Evolutionary conservation across 2,797 vertebrate species (phyloP), one percentile per base, ranked within the genome.

Genomic region (Iguana delicatissima): DNA sequence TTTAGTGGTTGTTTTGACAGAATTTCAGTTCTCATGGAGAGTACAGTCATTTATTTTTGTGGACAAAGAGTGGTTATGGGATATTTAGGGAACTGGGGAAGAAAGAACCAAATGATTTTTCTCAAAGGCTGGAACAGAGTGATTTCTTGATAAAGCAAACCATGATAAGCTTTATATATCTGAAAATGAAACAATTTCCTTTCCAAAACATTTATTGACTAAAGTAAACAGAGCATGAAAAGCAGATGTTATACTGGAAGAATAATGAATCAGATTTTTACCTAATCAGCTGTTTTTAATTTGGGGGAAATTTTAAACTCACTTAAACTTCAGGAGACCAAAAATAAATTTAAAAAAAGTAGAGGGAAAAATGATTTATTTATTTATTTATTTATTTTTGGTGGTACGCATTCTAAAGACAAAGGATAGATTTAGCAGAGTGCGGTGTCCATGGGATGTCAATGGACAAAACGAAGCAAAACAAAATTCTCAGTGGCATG

Each of bases 181-280:
- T 46, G 10, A 92, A 93, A 72, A 90, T 79, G 42, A 91, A 84
- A 13, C 4, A 9, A 24, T 0, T 73, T 73, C n/a, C 67, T 91
- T 10, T 0, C 7, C 2, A 16, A 84, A 90, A 20, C 57, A 62
- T 0, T 0, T 55, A 55, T 32, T 50, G 42, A 0, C 79, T 74
- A 64, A 88, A 77, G n/a, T 86, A 87, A 87, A 85, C 72, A 16
- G 0, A 0, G 10, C 52, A 89, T 10, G 26, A 90, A 88, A 94
- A 32, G 0, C 4, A 89, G 4, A 3, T 35, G 3, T 89, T 89
- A 85, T 1, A 0, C 91, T 80, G 67, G 3, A 91, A 14, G 1
- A 89, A 18, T 82, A 79, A 1, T 26, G 89, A 72, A 42, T 83
- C 35, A 82, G 7, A 52, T 73, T 87, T 93, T 91, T 90, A 26